Conservation (phyloP, 1,140 invertebrate genomes). For the Lineus longissimus region DNA sequence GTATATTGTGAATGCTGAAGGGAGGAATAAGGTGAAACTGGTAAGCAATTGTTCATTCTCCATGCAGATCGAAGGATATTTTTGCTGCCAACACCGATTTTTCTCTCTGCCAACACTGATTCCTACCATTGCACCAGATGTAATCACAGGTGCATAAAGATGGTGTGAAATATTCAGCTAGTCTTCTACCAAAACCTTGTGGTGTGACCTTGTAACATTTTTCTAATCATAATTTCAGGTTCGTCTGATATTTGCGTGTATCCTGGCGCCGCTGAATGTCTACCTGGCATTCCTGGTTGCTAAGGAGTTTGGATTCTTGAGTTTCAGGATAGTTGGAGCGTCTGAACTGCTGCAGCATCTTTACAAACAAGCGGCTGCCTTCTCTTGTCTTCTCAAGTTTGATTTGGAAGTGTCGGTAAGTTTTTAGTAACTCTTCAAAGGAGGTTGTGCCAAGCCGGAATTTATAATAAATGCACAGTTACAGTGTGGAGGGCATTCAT, state of each 20-base stretch:
- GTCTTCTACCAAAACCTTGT: too few species aligned
- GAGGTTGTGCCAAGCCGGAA: too few species aligned
- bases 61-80: background rate
- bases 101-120: too few species aligned
- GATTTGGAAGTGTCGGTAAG: conserved; percentile 44
- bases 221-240: conserved; percentile 16
- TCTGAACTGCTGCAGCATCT: conserved; percentile 34
- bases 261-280: conserved; percentile 29
- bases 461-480: too few species aligned
- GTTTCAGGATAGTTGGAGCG: conserved; percentile 43
- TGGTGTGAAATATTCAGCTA: too few species aligned
- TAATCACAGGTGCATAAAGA: too few species aligned
- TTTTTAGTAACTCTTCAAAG: background rate
- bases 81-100: background rate
- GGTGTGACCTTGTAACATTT: background rate
- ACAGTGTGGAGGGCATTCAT: too few species aligned
- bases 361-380: conserved; percentile 35
- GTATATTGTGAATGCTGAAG: conserved; percentile 24
- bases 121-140: too few species aligned
- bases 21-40: conserved; percentile 28
- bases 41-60: conserved; percentile 24
- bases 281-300: conserved; percentile 33
- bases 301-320: conserved; percentile 39
- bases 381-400: conserved; percentile 41
- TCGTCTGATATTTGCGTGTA: conserved; percentile 18